Base-by-base conservation (phyloP, 2,888 invertebrate genomes). In the Cenopis cana region DNA sequence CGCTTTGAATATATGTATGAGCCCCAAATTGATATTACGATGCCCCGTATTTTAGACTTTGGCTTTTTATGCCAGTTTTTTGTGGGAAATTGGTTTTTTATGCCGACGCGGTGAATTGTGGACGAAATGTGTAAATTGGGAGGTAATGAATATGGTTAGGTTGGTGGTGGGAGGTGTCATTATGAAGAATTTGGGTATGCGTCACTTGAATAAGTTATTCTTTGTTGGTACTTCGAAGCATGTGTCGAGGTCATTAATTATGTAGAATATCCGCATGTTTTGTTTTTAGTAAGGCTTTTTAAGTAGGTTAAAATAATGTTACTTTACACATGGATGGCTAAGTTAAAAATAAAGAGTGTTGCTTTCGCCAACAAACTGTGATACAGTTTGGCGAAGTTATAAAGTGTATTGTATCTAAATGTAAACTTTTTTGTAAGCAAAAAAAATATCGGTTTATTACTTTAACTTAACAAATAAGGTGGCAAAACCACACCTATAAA, bases 1-100 rank as follows among this genome's bases (percentile, higher is more conserved):
- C 80, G 82, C 77, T 81, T 93, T 93, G 93, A 92, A 93, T 93
- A 89, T 80, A 91, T 93, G 89, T 85, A 93, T 93, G 93, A 92
- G 88, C 85, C 76, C 83, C 88, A 92, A 93, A 93, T 93, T 93
- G 93, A 93, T 93, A 93, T 90, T 91, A 90, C 87, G 78, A 74
- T 79, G 74, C 76, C 86, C 84, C 88, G 82, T 89, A 86, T 79
- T 86, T 89, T 88, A 89, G 79, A 85, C 83, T 88, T 90, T 85
- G 87, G 89, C 85, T 85, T 87, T 85, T 88, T 85, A 79, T 81
- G 82, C 82, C 81, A 81, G 76, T 85, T 85, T 85, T 38, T 84
- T 79, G 74, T 74, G 73, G 77, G 77, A 90, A 91, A 91, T 92
- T 91, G 90, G 82, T 80, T 89, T 91, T 93, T 93, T 91, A 91